These are phyloP conservation scores for Monomorium pharaonis DNA, from an alignment of 1,140 invertebrate genomes.

Conservation along the genomic window DNA sequence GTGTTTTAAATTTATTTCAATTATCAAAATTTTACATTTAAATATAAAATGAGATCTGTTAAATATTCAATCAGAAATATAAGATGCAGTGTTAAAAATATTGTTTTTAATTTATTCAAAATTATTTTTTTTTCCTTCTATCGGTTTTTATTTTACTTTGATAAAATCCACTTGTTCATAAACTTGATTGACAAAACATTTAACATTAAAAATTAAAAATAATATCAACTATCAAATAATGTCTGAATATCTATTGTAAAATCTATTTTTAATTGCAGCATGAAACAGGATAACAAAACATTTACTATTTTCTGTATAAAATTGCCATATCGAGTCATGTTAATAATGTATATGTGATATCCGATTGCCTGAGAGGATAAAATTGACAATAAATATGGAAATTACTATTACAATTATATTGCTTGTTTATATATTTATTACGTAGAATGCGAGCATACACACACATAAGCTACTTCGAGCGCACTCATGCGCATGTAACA, in stretches of 20 bases:
- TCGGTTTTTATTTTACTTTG: background rate
- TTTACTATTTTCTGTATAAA: background rate
- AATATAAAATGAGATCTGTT: background rate
- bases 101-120: background rate
- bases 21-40: background rate
- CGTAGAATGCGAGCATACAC: background rate
- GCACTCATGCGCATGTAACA: slow-evolving; percentile 25
- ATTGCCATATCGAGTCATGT: background rate
- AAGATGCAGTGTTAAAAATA: background rate
- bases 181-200: background rate
- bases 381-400: background rate
- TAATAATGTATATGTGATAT: background rate
- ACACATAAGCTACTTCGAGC: background rate
- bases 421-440: background rate
- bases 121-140: no score
- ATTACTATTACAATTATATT: background rate
- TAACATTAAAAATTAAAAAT: background rate
- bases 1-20: background rate
- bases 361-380: background rate
- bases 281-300: background rate
- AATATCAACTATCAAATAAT: background rate
- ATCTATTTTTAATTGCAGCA: background rate
- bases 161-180: background rate
- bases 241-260: background rate
- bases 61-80: background rate